A percentile compares a stretch with the other conserved stretches of the same genome.
Evolutionary conservation across 2,113 vertebrate species (phyloP).

Genomic region (Chloropsis cyanopogon): DNA sequence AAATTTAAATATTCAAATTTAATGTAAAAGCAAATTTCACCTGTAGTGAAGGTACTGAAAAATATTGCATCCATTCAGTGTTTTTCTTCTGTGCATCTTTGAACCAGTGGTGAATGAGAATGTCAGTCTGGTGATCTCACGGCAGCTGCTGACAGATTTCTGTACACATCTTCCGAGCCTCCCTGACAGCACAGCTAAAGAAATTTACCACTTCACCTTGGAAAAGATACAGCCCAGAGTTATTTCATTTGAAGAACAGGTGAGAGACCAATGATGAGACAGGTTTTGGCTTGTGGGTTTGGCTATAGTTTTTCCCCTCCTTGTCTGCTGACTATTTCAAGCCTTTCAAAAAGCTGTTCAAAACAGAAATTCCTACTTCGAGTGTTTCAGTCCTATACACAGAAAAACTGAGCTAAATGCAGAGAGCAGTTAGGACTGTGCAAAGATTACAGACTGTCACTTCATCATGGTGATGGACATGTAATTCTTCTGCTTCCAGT

Average conservation of each 20-base stretch:
- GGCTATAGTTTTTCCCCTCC: neutral
- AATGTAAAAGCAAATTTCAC: neutral
- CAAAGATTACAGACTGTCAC: neutral
- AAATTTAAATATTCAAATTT: neutral
- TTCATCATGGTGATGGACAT: neutral
- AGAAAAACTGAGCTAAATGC: neutral
- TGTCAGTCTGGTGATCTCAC: constrained; percentile 96
- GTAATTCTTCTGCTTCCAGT: neutral
- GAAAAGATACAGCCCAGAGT: constrained; percentile 98
- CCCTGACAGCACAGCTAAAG: constrained; percentile 92
- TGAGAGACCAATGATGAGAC: constrained; percentile 6
- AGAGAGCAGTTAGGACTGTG: neutral
- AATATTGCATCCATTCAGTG: neutral
- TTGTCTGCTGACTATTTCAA: neutral
- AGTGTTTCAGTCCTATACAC: neutral
- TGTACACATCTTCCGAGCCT: constrained; percentile 92
- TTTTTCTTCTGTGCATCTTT: neutral
- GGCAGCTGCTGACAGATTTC: constrained; percentile 95
- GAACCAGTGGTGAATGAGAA: constrained; percentile 96
- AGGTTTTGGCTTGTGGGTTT: neutral
- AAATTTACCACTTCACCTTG: constrained; percentile 95
- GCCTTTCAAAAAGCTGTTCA: neutral
- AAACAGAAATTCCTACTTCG: neutral
- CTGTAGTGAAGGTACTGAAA: neutral
- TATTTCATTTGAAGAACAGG: constrained; percentile 98